Evolutionary conservation across 1,140 invertebrate species (phyloP).

Genomic region (Drosophila subobscura): DNA sequence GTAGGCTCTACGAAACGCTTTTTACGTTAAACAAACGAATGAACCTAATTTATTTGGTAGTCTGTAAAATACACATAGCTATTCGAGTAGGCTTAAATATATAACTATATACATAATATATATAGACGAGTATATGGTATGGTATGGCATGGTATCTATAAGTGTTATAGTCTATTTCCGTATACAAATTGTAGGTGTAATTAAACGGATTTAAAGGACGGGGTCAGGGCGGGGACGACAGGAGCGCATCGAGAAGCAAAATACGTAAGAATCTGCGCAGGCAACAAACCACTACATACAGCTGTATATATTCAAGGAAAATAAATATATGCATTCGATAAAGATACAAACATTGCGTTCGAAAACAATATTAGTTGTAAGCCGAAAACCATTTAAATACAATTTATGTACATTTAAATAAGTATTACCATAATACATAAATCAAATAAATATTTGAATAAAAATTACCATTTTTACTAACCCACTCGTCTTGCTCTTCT

Average conservation of each 20-base stretch:
- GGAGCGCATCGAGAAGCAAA: constrained; percentile 40
- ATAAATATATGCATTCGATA: constrained; percentile 52
- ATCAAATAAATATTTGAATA: constrained; percentile 74
- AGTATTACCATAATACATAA: constrained; percentile 58
- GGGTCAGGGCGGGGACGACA: constrained; percentile 4
- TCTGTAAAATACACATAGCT: constrained; percentile 59
- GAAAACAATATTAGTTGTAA: constrained; percentile 67
- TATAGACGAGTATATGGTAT: constrained; percentile 19
- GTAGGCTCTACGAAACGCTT: constrained; percentile 56
- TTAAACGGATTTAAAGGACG: constrained; percentile 56
- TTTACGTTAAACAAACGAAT: constrained; percentile 68
- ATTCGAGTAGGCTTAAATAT: constrained; percentile 13
- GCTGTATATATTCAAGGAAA: constrained; percentile 22
- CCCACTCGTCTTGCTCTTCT: constrained; percentile 2
- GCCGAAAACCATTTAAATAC: constrained; percentile 50
- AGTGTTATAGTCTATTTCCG: constrained; percentile 73
- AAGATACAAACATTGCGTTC: constrained; percentile 38
- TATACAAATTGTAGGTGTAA: constrained; percentile 66
- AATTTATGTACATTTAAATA: constrained; percentile 63
- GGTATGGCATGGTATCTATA: constrained; percentile 53
- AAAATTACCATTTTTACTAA: constrained; percentile 24
- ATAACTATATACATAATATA: constrained; percentile 15
- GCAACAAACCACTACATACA: constrained; percentile 45
- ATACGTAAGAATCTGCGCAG: constrained; percentile 65
- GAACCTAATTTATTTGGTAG: constrained; percentile 75